These are phyloP conservation scores for Anthoscopus minutus DNA, from an alignment of 2,113 vertebrate species.

Conservation along the genomic window DNA sequence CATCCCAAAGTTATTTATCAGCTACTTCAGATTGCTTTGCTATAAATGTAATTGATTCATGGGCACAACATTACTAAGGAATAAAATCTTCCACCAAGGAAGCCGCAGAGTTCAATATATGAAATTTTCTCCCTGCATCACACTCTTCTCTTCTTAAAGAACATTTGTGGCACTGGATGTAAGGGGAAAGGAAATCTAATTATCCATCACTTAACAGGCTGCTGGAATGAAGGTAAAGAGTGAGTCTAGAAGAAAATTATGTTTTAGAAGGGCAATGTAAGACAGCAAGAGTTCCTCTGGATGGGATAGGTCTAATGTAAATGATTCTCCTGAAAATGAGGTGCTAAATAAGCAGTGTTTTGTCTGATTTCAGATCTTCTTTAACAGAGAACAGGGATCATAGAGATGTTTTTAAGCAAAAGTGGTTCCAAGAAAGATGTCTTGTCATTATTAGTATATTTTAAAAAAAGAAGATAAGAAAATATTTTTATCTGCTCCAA, in stretches of 20 bases:
- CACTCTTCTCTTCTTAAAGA: not conserved
- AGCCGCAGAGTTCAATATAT: not conserved
- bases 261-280: not conserved
- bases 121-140: not conserved
- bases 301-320: not conserved
- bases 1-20: not conserved
- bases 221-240: not conserved
- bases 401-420: not conserved
- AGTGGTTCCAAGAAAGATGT: not conserved
- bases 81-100: not conserved
- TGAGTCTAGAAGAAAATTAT: not conserved
- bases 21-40: not conserved
- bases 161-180: not conserved
- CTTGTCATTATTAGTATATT: not conserved
- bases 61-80: not conserved
- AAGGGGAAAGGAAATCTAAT: not conserved
- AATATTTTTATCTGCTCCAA: not conserved
- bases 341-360: not conserved
- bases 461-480: not conserved
- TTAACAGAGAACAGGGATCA: not conserved
- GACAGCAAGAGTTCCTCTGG: not conserved
- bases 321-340: not conserved
- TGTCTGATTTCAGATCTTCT: not conserved
- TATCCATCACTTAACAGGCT: not conserved
- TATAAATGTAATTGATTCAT: not conserved